A percentile compares a stretch with the other conserved stretches of the same genome.
phyloP scores from a whole-genome alignment of 2,113 vertebrate genomes.

The Cynoglossus semilaevis region DNA sequence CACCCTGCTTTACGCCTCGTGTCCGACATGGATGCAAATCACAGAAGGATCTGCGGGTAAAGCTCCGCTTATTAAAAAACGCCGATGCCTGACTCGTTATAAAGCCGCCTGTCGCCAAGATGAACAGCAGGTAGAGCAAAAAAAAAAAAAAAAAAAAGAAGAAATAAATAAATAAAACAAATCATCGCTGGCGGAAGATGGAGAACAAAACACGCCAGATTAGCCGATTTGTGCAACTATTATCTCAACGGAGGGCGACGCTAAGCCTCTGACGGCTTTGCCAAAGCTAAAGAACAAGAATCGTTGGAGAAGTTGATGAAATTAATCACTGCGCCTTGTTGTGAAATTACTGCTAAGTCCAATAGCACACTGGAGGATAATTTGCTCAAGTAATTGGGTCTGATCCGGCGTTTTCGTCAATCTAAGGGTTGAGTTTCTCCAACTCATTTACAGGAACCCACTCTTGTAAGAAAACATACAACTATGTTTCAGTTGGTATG shows the following conservation, averaged over 20 bases:
- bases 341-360: constrained; percentile 48
- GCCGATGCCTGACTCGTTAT: constrained; percentile 65
- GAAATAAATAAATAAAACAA: constrained; percentile 18
- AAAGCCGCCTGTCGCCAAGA: constrained; percentile 52
- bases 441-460: too few species aligned
- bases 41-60: constrained; percentile 67
- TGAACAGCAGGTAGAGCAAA: constrained; percentile 58
- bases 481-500: too few species aligned
- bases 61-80: constrained; percentile 69
- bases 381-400: too few species aligned
- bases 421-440: too few species aligned
- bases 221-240: constrained; percentile 54
- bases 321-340: constrained; percentile 56
- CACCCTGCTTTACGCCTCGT: constrained; percentile 62
- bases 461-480: too few species aligned
- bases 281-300: constrained; percentile 53
- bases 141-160: too few species aligned
- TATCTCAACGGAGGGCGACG: constrained; percentile 55
- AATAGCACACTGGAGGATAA: too few species aligned
- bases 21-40: constrained; percentile 74
- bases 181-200: constrained; percentile 45
- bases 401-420: too few species aligned
- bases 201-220: constrained; percentile 44
- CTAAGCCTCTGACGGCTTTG: constrained; percentile 51
- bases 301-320: constrained; percentile 40